Evolutionary conservation across 30 jellyfish, hydroid and myxozoan species (phyloP), one percentile per base, ranked within the genome.

Genomic region (Turritopsis dohrnii): DNA sequence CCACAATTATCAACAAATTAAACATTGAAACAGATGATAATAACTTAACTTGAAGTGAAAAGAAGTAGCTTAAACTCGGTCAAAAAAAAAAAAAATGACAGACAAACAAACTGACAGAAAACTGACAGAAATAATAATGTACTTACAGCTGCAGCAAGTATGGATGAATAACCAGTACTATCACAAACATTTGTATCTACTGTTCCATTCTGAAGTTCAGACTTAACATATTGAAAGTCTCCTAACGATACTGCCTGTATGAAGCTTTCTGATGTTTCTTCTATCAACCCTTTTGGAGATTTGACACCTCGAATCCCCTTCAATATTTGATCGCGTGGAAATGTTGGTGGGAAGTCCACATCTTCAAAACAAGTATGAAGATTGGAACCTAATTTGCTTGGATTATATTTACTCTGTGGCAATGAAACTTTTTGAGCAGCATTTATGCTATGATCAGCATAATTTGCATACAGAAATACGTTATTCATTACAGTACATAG

Each of bases 91-190:
- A n/a, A n/a, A 18, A 60, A 60, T 60, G 73, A 60, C 72, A 54
- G 72, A 16, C 5, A 75, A 25, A 28, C 8, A 21, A 16, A 29
- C 21, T 9, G 29, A 75, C 26, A 9, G 7, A 75, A 75, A 8
- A 8, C n/a, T 7, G 18, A 16, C 21, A 7, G 8, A 22, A 23
- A 23, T 28, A 29, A 19, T 21, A 27, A 9, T 65, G 4, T 23
- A 75, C 98, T 88, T 88, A 93, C 98, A 76, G 98, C 88, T 1
- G 98, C 98, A 65, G 95, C 96, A 52, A 93, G 84, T 88, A 93
- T 29, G 8, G 98, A 90, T 52, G 95, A 81, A 69, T 83, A 84
- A 19, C 98, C 98, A 27, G 95, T 93, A 23, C 88, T 41, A 77
- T 93, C 98, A 17, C 91, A 54, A 18, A 88, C 98, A 79, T 93